A percentile compares a stretch with the other conserved stretches of the same genome.
Evolutionary conservation across 2,888 invertebrate species (phyloP).

Genomic region (Pecten maximus): DNA sequence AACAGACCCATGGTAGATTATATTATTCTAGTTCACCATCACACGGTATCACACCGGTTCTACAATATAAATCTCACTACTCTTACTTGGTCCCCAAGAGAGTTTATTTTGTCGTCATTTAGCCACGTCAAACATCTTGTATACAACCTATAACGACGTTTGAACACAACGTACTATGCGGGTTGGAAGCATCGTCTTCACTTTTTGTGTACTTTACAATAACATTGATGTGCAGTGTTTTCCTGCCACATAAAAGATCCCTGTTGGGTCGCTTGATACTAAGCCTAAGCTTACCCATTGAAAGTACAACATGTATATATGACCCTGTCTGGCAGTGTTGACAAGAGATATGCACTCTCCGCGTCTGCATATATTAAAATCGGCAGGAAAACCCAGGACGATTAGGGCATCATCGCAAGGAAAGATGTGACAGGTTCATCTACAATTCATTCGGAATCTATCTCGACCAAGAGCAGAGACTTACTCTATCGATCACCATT

Average conservation of each 20-base stretch:
- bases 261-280: neutral
- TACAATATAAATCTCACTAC: no score
- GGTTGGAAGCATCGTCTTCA: neutral
- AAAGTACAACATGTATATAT: neutral
- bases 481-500: neutral
- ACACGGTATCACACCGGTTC: no score
- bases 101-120: no score
- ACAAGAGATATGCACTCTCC: neutral
- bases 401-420: neutral
- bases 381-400: neutral
- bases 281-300: neutral
- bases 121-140: no score
- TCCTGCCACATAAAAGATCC: neutral
- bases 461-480: neutral
- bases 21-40: no score
- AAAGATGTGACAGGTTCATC: neutral
- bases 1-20: no score
- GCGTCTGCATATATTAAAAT: neutral
- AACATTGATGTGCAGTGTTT: neutral
- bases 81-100: no score
- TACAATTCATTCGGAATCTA: neutral
- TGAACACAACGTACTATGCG: neutral
- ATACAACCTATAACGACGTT: neutral
- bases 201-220: neutral
- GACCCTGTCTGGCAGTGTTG: neutral